Percentiles rank a stretch among this genome's conserved stretches.
Conservation (phyloP, 2,797 vertebrate species). For the Spondyliosoma cantharus region DNA sequence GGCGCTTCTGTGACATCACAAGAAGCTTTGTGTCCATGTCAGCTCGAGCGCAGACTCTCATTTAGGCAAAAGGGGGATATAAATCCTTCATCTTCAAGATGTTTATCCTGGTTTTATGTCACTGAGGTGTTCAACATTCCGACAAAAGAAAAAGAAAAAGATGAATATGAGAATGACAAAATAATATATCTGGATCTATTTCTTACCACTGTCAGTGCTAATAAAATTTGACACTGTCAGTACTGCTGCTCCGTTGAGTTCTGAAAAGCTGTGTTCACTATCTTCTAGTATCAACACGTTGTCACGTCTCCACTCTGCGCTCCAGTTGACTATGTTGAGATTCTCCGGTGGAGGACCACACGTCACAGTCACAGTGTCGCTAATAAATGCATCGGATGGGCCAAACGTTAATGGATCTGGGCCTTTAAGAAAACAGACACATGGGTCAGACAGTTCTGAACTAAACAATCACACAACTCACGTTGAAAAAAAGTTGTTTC, state of each 20-base stretch:
- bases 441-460: neutral
- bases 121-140: no score
- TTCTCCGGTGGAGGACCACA: slow-evolving; percentile 42
- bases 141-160: no score
- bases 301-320: slow-evolving; percentile 53
- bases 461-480: neutral
- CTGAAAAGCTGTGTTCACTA: neutral
- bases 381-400: neutral
- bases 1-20: no score
- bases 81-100: no score
- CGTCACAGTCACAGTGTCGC: neutral
- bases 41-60: no score
- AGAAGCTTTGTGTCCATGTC: no score
- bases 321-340: slow-evolving; percentile 9
- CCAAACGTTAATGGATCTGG: fast-evolving
- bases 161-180: no score
- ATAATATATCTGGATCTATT: neutral
- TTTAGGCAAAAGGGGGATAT: no score
- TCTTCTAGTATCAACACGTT: fast-evolving
- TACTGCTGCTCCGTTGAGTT: fast-evolving
- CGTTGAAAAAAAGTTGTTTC: no score
- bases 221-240: slow-evolving; percentile 34
- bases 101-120: no score
- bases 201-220: slow-evolving; percentile 66
- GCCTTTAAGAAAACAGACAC: slow-evolving; percentile 24